Evolutionary conservation across 92 coral and sea anemone genomes (phyloP), one percentile per base, ranked within the genome.

Genomic region (Phenganax stokvisi): DNA sequence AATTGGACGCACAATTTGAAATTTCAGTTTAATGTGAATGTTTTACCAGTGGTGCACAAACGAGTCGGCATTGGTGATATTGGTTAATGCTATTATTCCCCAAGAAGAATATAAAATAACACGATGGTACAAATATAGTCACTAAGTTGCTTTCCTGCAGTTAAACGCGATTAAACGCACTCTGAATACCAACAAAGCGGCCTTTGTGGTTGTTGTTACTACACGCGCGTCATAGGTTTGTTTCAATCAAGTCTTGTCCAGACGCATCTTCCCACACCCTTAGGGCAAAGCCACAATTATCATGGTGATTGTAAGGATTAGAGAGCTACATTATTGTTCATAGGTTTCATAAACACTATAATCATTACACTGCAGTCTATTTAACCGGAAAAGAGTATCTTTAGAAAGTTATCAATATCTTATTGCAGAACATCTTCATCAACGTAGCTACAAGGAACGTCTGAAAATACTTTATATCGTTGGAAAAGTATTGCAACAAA

Each of bases 161-260:
- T 68, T 68, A 27, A 37, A 68, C 47, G 73, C 47, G 73, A 68
- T 68, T 68, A 68, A 68, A 68, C 73, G 73, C 73, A 68, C 73
- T 51, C 12, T 30, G 73, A 51, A 20, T 37, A 13, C 29, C 73
- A 30, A 68, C 73, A 68, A 68, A 30, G 73, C 52, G 54, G 54
- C 52, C 16, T 30, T 68, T 68, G 73, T 68, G 73, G 52, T 68
- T 15, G 52, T 37, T 68, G 73, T 37, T 30, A 30, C 47, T 68
- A 53, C 73, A 52, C 31, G 47, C 73, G 73, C 73, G 73, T 68
- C 73, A 9, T n/a, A n/a, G 12, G 73, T 68, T 68, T 68, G 73
- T 68, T 68, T 30, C 54, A 68, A 25, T 6, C 52, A 68, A 68
- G 47, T 68, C 73, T 37, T 68, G 73, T 68, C 73, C 73, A 68